Base-by-base conservation (phyloP, 2,113 vertebrate genomes). In the Sinocyclocheilus anshuiensis region DNA sequence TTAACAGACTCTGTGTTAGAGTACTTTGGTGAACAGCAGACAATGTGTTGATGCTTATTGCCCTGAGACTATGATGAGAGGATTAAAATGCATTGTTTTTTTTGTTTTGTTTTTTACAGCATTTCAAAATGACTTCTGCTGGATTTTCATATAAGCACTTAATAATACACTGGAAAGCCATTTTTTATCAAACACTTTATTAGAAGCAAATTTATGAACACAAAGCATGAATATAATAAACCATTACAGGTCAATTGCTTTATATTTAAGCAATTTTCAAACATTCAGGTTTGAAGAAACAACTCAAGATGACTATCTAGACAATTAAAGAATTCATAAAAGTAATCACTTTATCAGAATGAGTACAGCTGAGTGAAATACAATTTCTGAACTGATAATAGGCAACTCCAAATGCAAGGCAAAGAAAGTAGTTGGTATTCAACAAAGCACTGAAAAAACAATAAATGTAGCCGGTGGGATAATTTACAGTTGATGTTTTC, bases 341-440 rank as follows among this genome's bases (percentile, higher is more conserved):
- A 67, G 76, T 67, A 63, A 84, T 86, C 53, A 83, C 74, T 65
- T 86, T 55, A 86, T 45, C 77, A 59, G 10, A 74, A 83, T 15
- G 74, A 69, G 16, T 61, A 71, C 77, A 48, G 82, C 13, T 74
- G 48, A 85, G 42, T 48, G 59, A 67, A 82, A 86, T 59, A n/a
- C 48, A 80, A 82, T 53, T 42, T 79, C 45, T 36, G 45, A 67
- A 11, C 65, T 81, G n/a, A 82, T 75, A 86, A 65, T 74, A 81
- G 26, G 71, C 48, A 71, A 61, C 16, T 69, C 6, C 71, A 72
- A 57, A 84, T 77, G 12, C 42, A 81, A 42, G 57, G 45, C 53
- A 84, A 82, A 69, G 72, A 24, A 86, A 82, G 42, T 83, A 81
- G 82, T 26, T 85, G 82, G 77, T 88, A 59, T 84, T 79, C 85